Evolutionary conservation across 2,113 vertebrate species (phyloP), one percentile per base, ranked within the genome.

Genomic region (Larimichthys polyactis): DNA sequence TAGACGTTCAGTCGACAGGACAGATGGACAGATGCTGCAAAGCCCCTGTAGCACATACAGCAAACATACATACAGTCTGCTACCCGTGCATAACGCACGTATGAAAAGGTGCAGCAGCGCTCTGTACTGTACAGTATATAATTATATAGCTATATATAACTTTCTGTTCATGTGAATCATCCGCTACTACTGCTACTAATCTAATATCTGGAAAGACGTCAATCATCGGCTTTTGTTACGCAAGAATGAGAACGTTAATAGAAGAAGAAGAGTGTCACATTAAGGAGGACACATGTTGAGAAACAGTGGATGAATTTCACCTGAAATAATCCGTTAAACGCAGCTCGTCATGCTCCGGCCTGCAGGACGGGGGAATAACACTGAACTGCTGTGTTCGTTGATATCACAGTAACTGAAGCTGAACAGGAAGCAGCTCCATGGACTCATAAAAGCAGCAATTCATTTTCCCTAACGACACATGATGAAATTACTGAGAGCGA

Each of bases 1-100:
- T 58, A 82, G 58, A 85, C 78, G 82, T 71, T 77, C 73, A 83
- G 75, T 90, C 82, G 81, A 87, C 82, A 83, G 82, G 79, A 80
- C 64, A 55, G 64, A 79, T 65, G 55, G 66, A 57, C 79, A 87
- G 82, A 75, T 83, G 77, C 78, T 78, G 85, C 44, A 22, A 60
- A 81, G 71, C 75, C 78, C 69, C 76, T 66, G 75, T 22, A 77
- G 86, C 75, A 64, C 75, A 12, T 44, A 36, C 32, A 36, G 11
- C 46, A n/a, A 2, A 20, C 55, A 66, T n/a, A 44, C 46, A 43
- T 16, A 19, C 74, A 71, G 59, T 43, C 40, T 4, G 3, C 66
- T 60, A 1, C 55, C 57, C 62, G 15, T 54, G n/a, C 74, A 66
- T 27, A 51, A 59, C 71, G n/a, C n/a, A 68, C 71, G 72, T 12